Evolutionary conservation across 2,113 vertebrate genomes (phyloP), one percentile per base, ranked within the genome.

Genomic region (Reinhardtius hippoglossoides): DNA sequence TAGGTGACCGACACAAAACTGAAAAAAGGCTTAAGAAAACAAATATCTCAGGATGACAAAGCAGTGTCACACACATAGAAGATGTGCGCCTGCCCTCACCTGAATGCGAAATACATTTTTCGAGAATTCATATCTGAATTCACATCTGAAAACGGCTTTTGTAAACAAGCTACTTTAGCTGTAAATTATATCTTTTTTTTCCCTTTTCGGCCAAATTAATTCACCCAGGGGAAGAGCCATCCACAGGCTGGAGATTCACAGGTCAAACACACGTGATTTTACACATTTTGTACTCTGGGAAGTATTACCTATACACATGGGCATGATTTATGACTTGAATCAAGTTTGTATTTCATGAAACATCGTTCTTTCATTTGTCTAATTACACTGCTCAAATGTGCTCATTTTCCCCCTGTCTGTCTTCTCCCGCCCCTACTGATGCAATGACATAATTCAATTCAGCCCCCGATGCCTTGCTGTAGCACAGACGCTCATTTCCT

Each of bases 381-480:
- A 91, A 92, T 90, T 90, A 84, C 83, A 60, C 68, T n/a, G 27
- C 76, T 86, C 69, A 83, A 82, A 90, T 86, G 77, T 68, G 74
- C 80, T 83, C 54, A 81, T 89, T 86, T 85, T 16, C 81, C 63
- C 76, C 16, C 71, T 55, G 71, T 58, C 79, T 63, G 78, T 84
- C 81, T 81, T 75, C 61, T 63, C 21, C 57, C 74, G 69, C 60
- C 64, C 78, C 66, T 69, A 10, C 63, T 54, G 64, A 85, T 82
- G 59, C 57, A 3, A 71, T 74, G 75, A 74, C 72, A 75, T 83
- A 61, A 89, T 80, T 84, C 77, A 80, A 82, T 79, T 76, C 71
- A 56, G 73, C 59, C 69, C 44, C 71, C 5, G 16, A 71, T 56
- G 81, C 81, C 73, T 58, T 72, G 82, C 81, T 2, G 1, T 67